phyloP scores from a whole-genome alignment of 2,797 vertebrate genomes.

The Microchirus variegatus region DNA sequence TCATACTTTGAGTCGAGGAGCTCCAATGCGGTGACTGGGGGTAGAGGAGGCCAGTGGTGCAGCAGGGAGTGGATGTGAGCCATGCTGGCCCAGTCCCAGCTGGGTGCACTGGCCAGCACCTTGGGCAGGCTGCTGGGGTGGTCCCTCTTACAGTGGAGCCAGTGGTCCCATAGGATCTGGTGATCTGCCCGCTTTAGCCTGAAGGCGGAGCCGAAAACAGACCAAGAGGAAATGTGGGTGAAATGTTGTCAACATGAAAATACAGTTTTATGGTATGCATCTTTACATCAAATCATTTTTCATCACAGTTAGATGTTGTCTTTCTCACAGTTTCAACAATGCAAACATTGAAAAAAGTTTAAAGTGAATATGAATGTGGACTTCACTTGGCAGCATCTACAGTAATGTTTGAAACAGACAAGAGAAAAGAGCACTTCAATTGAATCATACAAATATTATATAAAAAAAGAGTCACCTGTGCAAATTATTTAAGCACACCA shows the following conservation, averaged over 20 bases:
- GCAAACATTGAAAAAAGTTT: not conserved
- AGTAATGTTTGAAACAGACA: constrained; percentile 22
- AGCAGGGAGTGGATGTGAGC: constrained; percentile 90
- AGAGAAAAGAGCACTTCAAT: not conserved
- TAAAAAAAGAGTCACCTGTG: not conserved
- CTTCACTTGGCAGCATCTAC: not conserved
- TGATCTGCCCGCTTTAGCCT: constrained; percentile 93
- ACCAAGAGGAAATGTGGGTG: not conserved
- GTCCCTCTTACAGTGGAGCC: constrained; percentile 83
- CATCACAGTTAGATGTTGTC: not conserved
- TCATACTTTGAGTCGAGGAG: constrained; percentile 93
- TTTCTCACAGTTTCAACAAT: not conserved
- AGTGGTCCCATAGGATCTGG: constrained; percentile 94
- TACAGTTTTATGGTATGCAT: not conserved
- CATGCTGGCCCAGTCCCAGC: constrained; percentile 94
- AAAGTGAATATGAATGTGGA: not conserved
- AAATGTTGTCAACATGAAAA: not conserved
- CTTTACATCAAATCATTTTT: too few species aligned
- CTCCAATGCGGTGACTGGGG: constrained; percentile 91
- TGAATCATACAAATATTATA: not conserved
- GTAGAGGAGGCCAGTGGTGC: constrained; percentile 88
- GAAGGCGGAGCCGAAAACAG: not conserved
- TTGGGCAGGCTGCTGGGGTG: constrained; percentile 90
- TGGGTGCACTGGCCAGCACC: constrained; percentile 90
- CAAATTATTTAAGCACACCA: not conserved